Conservation (phyloP, 2,113 vertebrate species). For the Thinocorus orbignyianus region DNA sequence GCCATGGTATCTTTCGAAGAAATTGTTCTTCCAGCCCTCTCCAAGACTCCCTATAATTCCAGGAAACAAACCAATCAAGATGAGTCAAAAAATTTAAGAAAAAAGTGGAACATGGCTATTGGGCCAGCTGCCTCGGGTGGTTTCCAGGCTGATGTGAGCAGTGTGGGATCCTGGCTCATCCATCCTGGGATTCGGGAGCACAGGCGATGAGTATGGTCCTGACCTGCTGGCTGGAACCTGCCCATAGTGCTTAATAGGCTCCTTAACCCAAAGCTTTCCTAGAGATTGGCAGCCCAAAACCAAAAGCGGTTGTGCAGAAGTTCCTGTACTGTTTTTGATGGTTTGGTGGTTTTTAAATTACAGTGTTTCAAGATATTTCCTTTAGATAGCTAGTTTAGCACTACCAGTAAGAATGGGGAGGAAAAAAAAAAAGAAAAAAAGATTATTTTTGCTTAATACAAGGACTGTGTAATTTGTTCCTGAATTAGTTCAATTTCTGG, state of each 20-base stretch:
- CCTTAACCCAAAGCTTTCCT: neutral
- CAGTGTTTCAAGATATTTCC: neutral
- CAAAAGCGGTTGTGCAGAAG: neutral
- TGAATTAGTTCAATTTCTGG: neutral
- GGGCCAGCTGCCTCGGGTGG: neutral
- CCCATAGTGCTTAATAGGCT: fast-evolving
- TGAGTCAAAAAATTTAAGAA: neutral
- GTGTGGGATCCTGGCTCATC: neutral
- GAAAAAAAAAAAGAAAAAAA: neutral
- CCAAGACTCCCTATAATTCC: slow-evolving; percentile 4
- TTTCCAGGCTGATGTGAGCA: neutral
- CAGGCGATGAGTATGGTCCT: fast-evolving
- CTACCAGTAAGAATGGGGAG: neutral
- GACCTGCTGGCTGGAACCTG: neutral
- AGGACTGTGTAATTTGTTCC: neutral
- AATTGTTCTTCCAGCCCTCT: neutral
- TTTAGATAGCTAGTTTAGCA: neutral
- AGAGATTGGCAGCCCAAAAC: neutral
- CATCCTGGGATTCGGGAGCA: neutral
- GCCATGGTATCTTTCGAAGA: neutral
- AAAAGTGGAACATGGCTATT: neutral
- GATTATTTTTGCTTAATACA: neutral
- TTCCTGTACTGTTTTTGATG: neutral
- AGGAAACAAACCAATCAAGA: slow-evolving; percentile 1
- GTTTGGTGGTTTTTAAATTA: neutral